Evolutionary conservation across 2,888 invertebrate genomes (phyloP).

Genomic region (Andrena bucephala): DNA sequence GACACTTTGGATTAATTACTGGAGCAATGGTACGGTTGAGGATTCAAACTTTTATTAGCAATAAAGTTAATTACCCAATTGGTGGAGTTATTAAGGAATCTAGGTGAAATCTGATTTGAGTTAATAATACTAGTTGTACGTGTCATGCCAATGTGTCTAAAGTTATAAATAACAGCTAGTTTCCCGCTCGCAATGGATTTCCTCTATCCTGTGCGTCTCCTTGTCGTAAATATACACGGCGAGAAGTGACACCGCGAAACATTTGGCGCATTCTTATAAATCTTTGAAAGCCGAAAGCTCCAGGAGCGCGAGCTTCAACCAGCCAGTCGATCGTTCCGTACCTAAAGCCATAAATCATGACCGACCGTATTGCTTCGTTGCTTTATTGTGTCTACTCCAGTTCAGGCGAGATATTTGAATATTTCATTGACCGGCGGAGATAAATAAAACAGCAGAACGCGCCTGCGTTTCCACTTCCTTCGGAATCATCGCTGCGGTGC

Average conservation of each 20-base stretch:
- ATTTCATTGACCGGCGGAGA: constrained; percentile 54
- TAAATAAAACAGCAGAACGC: constrained; percentile 52
- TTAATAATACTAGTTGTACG: too few species aligned
- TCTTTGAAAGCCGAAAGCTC: constrained; percentile 62
- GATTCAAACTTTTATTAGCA: too few species aligned
- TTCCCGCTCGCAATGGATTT: background rate
- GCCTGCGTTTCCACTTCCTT: constrained; percentile 17
- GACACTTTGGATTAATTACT: too few species aligned
- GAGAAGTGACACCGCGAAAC: constrained; percentile 43
- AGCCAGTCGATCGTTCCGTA: constrained; percentile 63
- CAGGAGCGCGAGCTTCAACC: constrained; percentile 49
- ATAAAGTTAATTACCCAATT: too few species aligned
- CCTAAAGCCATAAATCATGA: constrained; percentile 66
- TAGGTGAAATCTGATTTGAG: too few species aligned
- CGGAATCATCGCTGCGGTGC: constrained; percentile 45
- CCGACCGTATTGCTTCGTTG: constrained; percentile 56
- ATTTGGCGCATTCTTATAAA: constrained; percentile 61
- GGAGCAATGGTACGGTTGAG: too few species aligned
- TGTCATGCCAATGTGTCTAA: background rate
- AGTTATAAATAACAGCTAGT: background rate
- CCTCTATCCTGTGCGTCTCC: background rate
- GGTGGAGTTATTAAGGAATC: too few species aligned
- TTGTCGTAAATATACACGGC: constrained; percentile 3
- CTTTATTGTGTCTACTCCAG: constrained; percentile 43
- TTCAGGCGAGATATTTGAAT: constrained; percentile 57